Evolutionary conservation across 1,140 invertebrate genomes (phyloP).

Genomic region (Anagrus nilaparvatae): DNA sequence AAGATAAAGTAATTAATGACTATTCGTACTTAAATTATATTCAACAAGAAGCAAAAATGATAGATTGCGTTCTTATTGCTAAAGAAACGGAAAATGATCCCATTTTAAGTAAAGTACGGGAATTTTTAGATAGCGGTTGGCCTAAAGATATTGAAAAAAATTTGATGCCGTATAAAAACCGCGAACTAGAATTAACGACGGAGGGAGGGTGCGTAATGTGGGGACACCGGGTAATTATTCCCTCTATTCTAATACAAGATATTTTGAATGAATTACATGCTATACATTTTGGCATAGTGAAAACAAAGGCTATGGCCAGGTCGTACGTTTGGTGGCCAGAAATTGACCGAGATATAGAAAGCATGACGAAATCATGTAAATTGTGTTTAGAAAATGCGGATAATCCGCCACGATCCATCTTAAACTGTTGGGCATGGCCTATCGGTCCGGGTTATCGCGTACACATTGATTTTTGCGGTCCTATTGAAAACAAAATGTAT

Average conservation of each 20-base stretch:
- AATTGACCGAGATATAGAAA: slow-evolving; percentile 35
- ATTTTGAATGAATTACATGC: slow-evolving; percentile 28
- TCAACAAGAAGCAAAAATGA: no score
- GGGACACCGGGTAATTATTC: slow-evolving; percentile 31
- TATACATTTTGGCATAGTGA: slow-evolving; percentile 34
- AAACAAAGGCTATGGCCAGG: slow-evolving; percentile 35
- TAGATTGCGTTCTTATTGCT: no score
- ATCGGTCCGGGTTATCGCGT: slow-evolving; percentile 35
- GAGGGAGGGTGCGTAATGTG: slow-evolving; percentile 19
- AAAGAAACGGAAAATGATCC: no score
- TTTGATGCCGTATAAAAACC: no score
- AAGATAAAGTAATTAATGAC: no score
- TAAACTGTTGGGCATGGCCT: slow-evolving; percentile 28
- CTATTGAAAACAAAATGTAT: slow-evolving; percentile 17
- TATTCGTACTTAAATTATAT: no score
- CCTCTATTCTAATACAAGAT: slow-evolving; percentile 17
- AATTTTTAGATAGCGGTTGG: no score
- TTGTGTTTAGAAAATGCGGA: slow-evolving; percentile 22
- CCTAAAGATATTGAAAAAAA: no score
- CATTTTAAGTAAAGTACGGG: no score
- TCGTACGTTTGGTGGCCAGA: slow-evolving; percentile 38
- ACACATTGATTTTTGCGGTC: slow-evolving; percentile 25
- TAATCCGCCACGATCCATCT: slow-evolving; percentile 18
- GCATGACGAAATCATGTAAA: slow-evolving; percentile 12
- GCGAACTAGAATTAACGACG: background rate